phyloP scores from a whole-genome alignment of 2,113 vertebrate species.

The Ptychochromis oligacanthus region DNA sequence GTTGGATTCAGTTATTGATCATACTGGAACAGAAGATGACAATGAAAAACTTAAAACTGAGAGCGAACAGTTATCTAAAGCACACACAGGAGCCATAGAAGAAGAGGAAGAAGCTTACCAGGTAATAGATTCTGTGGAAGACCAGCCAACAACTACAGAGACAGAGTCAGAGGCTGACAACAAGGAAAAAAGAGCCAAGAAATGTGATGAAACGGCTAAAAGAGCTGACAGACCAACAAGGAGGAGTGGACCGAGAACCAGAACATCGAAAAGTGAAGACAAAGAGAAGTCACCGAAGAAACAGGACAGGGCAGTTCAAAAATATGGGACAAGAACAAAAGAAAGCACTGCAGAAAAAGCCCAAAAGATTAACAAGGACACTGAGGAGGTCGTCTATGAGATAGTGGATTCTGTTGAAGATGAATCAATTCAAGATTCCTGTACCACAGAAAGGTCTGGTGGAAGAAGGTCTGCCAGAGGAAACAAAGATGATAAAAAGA shows the following conservation, averaged over 20 bases:
- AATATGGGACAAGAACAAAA: background rate
- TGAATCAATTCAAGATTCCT: background rate
- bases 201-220: background rate
- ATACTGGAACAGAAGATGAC: background rate
- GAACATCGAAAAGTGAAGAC: constrained; percentile 23
- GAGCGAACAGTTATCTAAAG: background rate
- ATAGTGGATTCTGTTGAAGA: constrained; percentile 51
- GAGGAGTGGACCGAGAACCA: background rate
- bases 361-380: background rate
- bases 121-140: constrained; percentile 50
- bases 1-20: background rate
- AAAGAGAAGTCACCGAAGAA: constrained; percentile 14
- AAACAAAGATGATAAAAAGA: constrained; percentile 33
- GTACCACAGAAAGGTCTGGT: background rate
- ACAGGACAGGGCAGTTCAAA: background rate
- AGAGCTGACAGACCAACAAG: constrained; percentile 9
- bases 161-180: background rate
- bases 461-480: constrained; percentile 35
- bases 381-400: constrained; percentile 29
- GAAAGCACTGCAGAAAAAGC: background rate
- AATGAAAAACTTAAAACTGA: background rate
- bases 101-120: constrained; percentile 35
- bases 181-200: background rate
- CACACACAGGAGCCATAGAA: background rate
- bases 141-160: constrained; percentile 18